These are phyloP conservation scores for Ditula angustiorana DNA, from an alignment of 2,888 invertebrate genomes.

Conservation along the genomic window DNA sequence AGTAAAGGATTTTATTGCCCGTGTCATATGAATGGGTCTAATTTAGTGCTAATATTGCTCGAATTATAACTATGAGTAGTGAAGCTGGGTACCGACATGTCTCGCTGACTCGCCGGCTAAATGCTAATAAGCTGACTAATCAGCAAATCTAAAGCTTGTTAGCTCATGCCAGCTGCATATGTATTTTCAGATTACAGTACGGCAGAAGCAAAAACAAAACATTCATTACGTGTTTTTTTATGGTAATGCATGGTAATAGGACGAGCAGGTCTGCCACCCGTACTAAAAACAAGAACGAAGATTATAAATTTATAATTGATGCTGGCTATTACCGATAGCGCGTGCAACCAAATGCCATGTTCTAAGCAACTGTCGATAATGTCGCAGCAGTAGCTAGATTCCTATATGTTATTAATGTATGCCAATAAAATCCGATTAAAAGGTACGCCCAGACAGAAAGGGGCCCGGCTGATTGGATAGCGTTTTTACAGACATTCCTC, in stretches of 20 bases:
- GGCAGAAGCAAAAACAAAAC: neutral
- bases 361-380: neutral
- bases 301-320: neutral
- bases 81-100: conserved; percentile 15
- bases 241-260: neutral
- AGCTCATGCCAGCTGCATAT: conserved; percentile 14
- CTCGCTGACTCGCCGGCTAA: conserved; percentile 29
- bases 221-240: neutral
- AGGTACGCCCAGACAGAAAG: conserved; percentile 23
- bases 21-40: conserved; percentile 34
- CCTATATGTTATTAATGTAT: conserved; percentile 2
- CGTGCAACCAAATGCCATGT: conserved; percentile 13
- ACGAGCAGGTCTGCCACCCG: neutral
- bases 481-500: conserved; percentile 38
- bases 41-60: conserved; percentile 32
- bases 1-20: conserved; percentile 37
- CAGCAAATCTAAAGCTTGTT: conserved; percentile 23
- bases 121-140: conserved; percentile 38
- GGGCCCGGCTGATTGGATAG: conserved; percentile 19
- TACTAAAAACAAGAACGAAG: neutral
- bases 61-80: conserved; percentile 22
- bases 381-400: neutral
- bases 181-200: conserved; percentile 1
- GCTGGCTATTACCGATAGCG: conserved; percentile 6
- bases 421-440: conserved; percentile 26